Evolutionary conservation across 2,113 vertebrate genomes (phyloP), one percentile per base, ranked within the genome.

Genomic region (Cryptoleucopteryx plumbea): DNA sequence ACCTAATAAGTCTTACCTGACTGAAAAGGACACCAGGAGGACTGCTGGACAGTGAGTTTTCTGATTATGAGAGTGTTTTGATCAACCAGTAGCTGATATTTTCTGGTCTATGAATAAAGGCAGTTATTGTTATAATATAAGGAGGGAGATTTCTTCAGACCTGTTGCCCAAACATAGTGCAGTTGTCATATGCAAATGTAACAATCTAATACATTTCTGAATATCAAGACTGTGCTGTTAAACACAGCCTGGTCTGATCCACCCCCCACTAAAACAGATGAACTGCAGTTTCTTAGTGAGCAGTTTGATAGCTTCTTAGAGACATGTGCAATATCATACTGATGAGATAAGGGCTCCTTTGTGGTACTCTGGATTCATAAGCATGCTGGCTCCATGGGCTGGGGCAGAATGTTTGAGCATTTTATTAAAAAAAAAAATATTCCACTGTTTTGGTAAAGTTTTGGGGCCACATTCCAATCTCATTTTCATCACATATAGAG

Each of bases 281-380:
- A 96, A 82, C 45, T 71, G 36, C 34, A 68, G 23, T 73, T 97
- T 91, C 43, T 73, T 80, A 82, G 65, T 10, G 38, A 93, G 62
- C 42, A 65, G 82, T 88, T 75, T 77, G 61, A 55, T 63, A 55
- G 52, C 36, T 79, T 93, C 65, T 79, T 50, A 42, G 65, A 58
- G 62, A 55, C 43, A 70, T 55, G 32, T 81, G 81, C 48, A 95
- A 22, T 89, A 72, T 93, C 66, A 34, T 40, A 53, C 34, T 82
- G 70, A 65, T 65, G 73, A 95, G 81, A 90, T 93, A 94, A 96
- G 77, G 66, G 58, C 67, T 96, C 38, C 70, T 95, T 96, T 96
- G 91, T 93, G 58, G 43, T 75, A 20, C 29, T 75, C 58, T 50
- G 34, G 43, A 59, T 81, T 92, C 52, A 11, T 75, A 82, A 92